Base-by-base conservation (phyloP, 2,888 invertebrate genomes). In the Cheilosia scutellata region DNA sequence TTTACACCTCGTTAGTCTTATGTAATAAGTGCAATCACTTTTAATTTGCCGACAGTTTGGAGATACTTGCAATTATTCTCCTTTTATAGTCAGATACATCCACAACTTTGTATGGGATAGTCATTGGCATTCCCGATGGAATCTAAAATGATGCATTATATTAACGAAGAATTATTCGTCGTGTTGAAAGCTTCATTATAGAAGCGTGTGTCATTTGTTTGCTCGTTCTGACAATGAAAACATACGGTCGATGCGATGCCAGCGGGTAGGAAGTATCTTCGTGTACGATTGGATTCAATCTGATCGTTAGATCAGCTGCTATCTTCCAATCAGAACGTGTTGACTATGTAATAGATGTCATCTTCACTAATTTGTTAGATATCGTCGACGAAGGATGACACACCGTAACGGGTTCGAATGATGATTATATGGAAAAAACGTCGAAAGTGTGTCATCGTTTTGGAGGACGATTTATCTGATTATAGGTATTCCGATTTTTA, bases 301-400 rank as follows among this genome's bases (percentile, higher is more conserved):
- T 49, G 57, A 75, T 65, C 37, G 57, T 55, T 29, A 65, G 47
- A 65, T 75, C 65, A 57, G 63, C 40, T 63, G 53, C 57, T 65
- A 75, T 74, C 63, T 58, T 27, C 37, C 25, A 51, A 72, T 72
- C 49, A 72, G 60, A 44, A 25, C 53, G 13, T 75, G 74, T 74
- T 74, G 55, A 63, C 47, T 33, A 20, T 53, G 42, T 47, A 37
- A 57, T 55, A 27, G 60, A 47, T 65, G 55, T 65, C 65, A 57
- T 47, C 47, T 57, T 55, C 37, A 40, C 65, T 75, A 75, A 75
- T 75, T 75, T 57, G 75, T 55, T 29, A 47, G 75, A 75, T 75
- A 55, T 47, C 27, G 16, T 37, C 57, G 25, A 31, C 16, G 11
- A 40, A 16, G 31, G 68, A 31, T 65, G 65, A 25, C 65, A 33